These are phyloP conservation scores for Napeogenes sylphis DNA, from an alignment of 2,888 invertebrate species.

Conservation along the genomic window DNA sequence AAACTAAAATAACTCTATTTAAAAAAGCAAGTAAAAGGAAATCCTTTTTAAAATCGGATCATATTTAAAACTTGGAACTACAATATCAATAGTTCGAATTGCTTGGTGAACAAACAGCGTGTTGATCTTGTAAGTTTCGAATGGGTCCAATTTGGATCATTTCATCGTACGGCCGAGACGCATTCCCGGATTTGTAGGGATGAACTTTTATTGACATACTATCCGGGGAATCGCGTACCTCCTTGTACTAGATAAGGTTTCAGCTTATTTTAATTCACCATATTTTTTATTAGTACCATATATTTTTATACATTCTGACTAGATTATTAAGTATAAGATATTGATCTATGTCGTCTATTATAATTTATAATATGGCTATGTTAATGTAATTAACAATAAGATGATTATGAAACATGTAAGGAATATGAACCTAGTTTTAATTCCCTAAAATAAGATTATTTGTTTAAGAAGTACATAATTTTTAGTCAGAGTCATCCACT, in stretches of 20 bases:
- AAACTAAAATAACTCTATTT: slow-evolving; percentile 3
- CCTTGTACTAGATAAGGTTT: slow-evolving; percentile 15
- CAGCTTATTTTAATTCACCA: slow-evolving; percentile 17
- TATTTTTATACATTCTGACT: slow-evolving; percentile 2
- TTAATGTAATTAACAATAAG: too few species aligned
- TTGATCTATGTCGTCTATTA: neutral
- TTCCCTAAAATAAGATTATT: slow-evolving; percentile 1
- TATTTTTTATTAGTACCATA: slow-evolving; percentile 23
- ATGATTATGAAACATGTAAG: too few species aligned
- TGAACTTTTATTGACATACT: slow-evolving; percentile 38
- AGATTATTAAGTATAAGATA: neutral
- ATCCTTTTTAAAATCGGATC: slow-evolving; percentile 4
- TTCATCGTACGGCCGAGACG: slow-evolving; percentile 31
- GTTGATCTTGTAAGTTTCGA: slow-evolving; percentile 35
- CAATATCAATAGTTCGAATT: slow-evolving; percentile 29
- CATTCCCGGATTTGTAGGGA: slow-evolving; percentile 34
- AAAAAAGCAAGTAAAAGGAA: slow-evolving; percentile 5
- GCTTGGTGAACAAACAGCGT: slow-evolving; percentile 27
- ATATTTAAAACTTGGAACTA: slow-evolving; percentile 23
- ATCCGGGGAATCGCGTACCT: slow-evolving; percentile 19
- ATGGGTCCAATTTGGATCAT: slow-evolving; percentile 36
- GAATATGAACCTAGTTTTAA: neutral
- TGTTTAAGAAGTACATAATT: neutral
- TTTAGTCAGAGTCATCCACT: slow-evolving; percentile 26
- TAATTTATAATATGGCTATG: too few species aligned